Conservation (phyloP, 1,140 invertebrate genomes). For the Hesperophylax magnus region DNA sequence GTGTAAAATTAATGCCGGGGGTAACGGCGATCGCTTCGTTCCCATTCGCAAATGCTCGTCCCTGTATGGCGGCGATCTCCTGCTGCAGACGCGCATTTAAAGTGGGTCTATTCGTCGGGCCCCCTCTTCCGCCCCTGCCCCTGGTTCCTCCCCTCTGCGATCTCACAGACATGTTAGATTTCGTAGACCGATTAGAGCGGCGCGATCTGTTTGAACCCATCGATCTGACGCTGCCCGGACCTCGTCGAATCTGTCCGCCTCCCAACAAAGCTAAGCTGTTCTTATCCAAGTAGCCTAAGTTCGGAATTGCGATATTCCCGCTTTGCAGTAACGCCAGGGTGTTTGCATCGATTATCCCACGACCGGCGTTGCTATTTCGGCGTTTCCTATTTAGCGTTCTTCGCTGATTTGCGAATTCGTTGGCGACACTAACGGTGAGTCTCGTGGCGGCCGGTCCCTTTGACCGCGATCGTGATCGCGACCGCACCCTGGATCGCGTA, state of each 20-base stretch:
- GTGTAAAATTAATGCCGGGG: constrained; percentile 49
- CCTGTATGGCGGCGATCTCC: constrained; percentile 52
- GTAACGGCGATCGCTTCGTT: background rate
- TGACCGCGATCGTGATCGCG: constrained; percentile 30
- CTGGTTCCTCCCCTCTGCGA: constrained; percentile 15
- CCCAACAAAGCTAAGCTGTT: constrained; percentile 27
- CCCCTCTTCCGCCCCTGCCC: constrained; percentile 3
- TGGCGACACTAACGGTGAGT: constrained; percentile 51
- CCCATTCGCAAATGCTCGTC: constrained; percentile 27
- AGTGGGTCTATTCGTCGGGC: constrained; percentile 18
- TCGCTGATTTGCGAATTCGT: constrained; percentile 34
- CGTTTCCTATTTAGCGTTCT: constrained; percentile 12
- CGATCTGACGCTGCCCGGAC: constrained; percentile 22
- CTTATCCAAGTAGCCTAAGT: constrained; percentile 39
- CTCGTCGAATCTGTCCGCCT: background rate
- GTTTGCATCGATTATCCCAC: background rate
- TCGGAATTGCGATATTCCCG: too few species aligned
- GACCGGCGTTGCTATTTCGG: constrained; percentile 39
- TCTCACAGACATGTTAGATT: background rate
- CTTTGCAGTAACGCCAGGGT: too few species aligned
- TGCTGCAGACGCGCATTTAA: constrained; percentile 50
- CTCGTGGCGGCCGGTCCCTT: background rate
- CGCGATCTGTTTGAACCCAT: constrained; percentile 18
- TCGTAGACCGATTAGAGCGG: constrained; percentile 7
- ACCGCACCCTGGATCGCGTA: constrained; percentile 36